Percentiles rank a stretch among this genome's conserved stretches.
These are phyloP conservation scores for Drosophila birchii DNA, from an alignment of 2,888 invertebrate genomes.

Conservation along the genomic window DNA sequence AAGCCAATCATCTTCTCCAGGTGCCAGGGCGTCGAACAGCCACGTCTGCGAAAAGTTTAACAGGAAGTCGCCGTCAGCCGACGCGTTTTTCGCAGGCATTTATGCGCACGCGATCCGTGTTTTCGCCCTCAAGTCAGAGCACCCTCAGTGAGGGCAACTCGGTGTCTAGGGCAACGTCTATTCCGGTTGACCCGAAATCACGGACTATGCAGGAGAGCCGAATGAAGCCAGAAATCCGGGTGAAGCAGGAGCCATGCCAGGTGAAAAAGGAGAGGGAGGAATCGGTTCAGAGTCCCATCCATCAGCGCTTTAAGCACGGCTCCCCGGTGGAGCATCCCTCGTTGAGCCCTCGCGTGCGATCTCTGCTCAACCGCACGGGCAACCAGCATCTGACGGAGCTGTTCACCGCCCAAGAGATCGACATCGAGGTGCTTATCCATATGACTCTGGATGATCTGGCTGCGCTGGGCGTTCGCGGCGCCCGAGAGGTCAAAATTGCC, in stretches of 20 bases:
- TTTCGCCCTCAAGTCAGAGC: constrained; percentile 54
- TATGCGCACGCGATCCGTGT: constrained; percentile 53
- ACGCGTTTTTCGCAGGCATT: constrained; percentile 54
- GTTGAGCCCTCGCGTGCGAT: constrained; percentile 64
- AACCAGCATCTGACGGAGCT: constrained; percentile 66
- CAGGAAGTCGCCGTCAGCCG: constrained; percentile 10
- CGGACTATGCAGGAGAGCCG: background rate
- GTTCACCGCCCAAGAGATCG: constrained; percentile 78
- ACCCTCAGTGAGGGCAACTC: constrained; percentile 13
- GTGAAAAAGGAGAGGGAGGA: background rate
- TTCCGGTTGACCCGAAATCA: constrained; percentile 1
- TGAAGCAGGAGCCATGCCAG: constrained; percentile 1
- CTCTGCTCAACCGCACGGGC: constrained; percentile 61
- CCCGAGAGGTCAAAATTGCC: constrained; percentile 62
- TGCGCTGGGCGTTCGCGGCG: constrained; percentile 67
- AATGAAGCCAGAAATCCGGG: constrained; percentile 4
- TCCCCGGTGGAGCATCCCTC: constrained; percentile 64
- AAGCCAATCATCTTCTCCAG: constrained; percentile 2
- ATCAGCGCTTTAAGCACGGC: constrained; percentile 45
- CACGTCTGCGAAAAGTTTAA: background rate
- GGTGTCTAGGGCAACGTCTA: background rate
- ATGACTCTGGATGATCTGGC: constrained; percentile 71
- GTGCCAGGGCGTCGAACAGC: constrained; percentile 15
- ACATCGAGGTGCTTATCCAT: constrained; percentile 64
- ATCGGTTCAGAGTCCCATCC: background rate